These are phyloP conservation scores for Knipowitschia caucasica DNA, from an alignment of 2,797 vertebrate genomes.

Conservation along the genomic window DNA sequence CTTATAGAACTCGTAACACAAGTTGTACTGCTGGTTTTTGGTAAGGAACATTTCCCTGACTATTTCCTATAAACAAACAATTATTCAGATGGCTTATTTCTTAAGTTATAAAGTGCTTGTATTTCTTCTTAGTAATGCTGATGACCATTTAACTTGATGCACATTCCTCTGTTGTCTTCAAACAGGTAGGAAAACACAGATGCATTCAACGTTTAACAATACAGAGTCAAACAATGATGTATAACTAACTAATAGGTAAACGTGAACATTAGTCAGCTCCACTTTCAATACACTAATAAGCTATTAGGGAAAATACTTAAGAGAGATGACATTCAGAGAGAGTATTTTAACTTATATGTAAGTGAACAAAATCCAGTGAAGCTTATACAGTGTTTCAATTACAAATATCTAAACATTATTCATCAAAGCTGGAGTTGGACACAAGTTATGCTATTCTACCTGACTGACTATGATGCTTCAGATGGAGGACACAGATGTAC, in stretches of 20 bases:
- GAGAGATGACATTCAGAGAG: neutral
- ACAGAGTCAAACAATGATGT: neutral
- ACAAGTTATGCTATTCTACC: too few species aligned
- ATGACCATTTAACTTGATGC: neutral
- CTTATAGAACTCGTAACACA: too few species aligned
- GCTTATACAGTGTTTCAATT: neutral
- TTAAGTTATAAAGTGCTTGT: neutral
- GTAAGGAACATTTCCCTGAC: neutral
- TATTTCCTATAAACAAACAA: neutral
- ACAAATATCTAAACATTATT: constrained; percentile 6
- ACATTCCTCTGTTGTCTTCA: neutral
- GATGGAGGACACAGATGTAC: too few species aligned
- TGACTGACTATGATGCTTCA: too few species aligned
- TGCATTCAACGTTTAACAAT: neutral
- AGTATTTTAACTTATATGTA: neutral
- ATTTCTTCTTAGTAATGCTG: neutral
- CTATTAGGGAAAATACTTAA: constrained; percentile 12
- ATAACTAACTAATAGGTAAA: neutral
- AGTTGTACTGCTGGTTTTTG: neutral
- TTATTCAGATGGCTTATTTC: neutral
- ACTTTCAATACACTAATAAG: neutral
- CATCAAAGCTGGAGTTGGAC: constrained; percentile 68
- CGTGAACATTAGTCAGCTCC: neutral
- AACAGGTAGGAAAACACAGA: neutral
- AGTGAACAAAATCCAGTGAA: neutral